phyloP scores from a whole-genome alignment of 2,888 invertebrate species.

The Salticus scenicus region DNA sequence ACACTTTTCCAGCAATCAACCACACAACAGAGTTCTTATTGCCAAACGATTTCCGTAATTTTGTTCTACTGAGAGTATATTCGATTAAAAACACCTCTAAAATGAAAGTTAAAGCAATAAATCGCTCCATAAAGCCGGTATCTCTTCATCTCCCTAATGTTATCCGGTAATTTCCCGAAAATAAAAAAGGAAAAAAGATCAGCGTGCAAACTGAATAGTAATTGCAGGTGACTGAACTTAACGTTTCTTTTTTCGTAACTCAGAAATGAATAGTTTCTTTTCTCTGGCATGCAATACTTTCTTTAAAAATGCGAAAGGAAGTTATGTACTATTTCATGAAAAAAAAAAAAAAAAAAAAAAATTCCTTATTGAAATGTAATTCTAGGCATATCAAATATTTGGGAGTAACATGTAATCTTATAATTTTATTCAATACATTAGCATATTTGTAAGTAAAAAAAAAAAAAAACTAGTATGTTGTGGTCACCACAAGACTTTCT shows the following conservation, averaged over 20 bases:
- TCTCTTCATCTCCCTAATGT: conserved; percentile 48
- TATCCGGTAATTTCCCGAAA: conserved; percentile 44
- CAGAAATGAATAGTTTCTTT: neutral
- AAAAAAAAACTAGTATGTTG: too few relatives aligned
- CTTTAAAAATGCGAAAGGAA: neutral
- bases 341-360: too few relatives aligned
- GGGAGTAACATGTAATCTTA: too few relatives aligned
- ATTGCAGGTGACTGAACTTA: conserved; percentile 48
- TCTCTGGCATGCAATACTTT: neutral
- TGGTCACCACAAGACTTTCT: too few relatives aligned
- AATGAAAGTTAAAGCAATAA: conserved; percentile 26
- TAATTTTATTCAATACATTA: too few relatives aligned
- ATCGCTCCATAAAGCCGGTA: conserved; percentile 27
- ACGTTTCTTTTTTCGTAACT: conserved; percentile 43
- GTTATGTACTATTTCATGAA: too few relatives aligned
- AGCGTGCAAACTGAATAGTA: conserved; percentile 35
- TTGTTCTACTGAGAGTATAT: neutral
- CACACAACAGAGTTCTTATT: too few relatives aligned
- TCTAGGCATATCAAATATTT: too few relatives aligned
- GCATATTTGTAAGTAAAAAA: too few relatives aligned
- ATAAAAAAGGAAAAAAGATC: conserved; percentile 24
- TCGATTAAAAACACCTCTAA: neutral
- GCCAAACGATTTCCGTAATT: neutral
- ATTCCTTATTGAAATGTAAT: too few relatives aligned
- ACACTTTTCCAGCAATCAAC: too few relatives aligned